These are phyloP conservation scores for Pygocentrus nattereri DNA, from an alignment of 2,797 vertebrate species.

Conservation along the genomic window DNA sequence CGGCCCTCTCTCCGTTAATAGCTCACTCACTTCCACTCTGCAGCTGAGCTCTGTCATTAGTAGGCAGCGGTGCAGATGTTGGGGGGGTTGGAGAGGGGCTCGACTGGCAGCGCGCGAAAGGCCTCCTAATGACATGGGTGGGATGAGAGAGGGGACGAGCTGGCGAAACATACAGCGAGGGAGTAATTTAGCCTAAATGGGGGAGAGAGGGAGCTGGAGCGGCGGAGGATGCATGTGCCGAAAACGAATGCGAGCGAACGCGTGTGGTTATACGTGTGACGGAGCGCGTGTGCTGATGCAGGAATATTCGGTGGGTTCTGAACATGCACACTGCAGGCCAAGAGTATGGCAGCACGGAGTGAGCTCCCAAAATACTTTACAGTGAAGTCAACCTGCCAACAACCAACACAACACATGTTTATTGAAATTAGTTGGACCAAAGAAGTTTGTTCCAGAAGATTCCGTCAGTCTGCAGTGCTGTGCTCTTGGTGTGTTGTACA, in stretches of 20 bases:
- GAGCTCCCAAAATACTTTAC: no score
- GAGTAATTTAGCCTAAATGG: conserved; percentile 44
- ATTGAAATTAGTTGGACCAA: no score
- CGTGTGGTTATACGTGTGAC: neutral
- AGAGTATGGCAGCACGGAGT: no score
- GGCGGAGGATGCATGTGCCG: conserved; percentile 17
- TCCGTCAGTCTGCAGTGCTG: no score
- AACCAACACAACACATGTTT: no score
- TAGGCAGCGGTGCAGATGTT: conserved; percentile 47
- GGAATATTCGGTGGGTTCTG: neutral
- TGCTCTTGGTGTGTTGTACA: no score
- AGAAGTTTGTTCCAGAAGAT: no score
- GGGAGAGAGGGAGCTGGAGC: conserved; percentile 28
- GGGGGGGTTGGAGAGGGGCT: neutral
- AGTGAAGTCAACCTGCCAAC: no score
- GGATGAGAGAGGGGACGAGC: conserved; percentile 22
- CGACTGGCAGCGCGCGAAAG: conserved; percentile 27
- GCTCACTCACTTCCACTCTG: conserved; percentile 35
- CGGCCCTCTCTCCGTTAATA: conserved; percentile 33
- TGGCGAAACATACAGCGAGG: conserved; percentile 34
- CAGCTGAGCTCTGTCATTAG: conserved; percentile 45
- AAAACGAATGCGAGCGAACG: neutral
- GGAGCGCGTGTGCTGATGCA: conserved; percentile 3
- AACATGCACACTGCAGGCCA: neutral
- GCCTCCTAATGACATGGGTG: conserved; percentile 43